A percentile compares a stretch with the other conserved stretches of the same genome.
Conservation (phyloP, 92 coral and sea anemone species). For the Nematostella vectensis region DNA sequence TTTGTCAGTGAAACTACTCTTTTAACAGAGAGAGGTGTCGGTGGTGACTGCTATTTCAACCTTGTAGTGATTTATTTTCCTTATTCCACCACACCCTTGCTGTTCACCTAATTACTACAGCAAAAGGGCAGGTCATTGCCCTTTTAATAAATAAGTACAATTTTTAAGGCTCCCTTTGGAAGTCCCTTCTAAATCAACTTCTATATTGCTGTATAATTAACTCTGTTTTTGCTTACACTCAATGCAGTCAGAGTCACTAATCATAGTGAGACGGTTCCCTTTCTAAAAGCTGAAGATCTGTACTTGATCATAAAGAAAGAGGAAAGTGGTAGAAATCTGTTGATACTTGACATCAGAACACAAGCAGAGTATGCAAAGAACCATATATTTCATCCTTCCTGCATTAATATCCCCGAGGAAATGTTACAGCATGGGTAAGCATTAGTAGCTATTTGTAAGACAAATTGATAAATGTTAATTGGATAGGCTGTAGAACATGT, state of each 20-base stretch:
- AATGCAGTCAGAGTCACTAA: slow-evolving; percentile 7
- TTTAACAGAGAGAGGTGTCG: no score
- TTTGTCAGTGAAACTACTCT: no score
- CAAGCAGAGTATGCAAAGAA: slow-evolving; percentile 43
- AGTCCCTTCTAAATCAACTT: background rate
- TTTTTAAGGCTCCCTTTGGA: no score
- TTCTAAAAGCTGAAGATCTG: slow-evolving; percentile 49
- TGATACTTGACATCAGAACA: slow-evolving; percentile 76
- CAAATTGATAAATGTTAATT: no score
- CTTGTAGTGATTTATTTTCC: no score
- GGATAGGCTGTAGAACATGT: no score
- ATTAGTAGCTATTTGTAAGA: no score
- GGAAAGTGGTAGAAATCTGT: slow-evolving; percentile 22
- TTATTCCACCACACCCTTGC: no score
- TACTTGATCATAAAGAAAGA: slow-evolving; percentile 37
- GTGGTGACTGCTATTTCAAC: no score
- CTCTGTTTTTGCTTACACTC: background rate
- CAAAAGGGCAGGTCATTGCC: no score
- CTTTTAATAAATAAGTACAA: no score
- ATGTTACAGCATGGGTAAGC: slow-evolving; percentile 74
- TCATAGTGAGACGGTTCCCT: slow-evolving; percentile 14
- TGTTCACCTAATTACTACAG: no score
- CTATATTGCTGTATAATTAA: background rate
- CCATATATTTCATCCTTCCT: slow-evolving; percentile 47
- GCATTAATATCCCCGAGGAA: slow-evolving; percentile 84